Percentiles rank a stretch among this genome's conserved stretches.
Evolutionary conservation across 2,888 invertebrate genomes (phyloP).

Genomic region (Ophioninae sp.): DNA sequence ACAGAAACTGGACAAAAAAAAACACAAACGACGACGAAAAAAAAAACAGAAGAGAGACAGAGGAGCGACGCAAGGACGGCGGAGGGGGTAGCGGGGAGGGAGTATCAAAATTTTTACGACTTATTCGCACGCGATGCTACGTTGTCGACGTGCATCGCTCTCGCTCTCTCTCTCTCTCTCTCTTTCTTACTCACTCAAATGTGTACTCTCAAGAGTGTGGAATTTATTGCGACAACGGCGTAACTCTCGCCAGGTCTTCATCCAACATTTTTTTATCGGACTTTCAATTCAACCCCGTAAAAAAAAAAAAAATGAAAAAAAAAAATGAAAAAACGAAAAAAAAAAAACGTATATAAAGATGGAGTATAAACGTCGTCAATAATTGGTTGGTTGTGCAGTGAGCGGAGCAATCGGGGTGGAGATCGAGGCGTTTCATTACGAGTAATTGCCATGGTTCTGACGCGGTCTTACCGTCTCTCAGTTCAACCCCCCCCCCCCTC

Average conservation of each 20-base stretch:
- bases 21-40: constrained; percentile 14
- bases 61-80: constrained; percentile 40
- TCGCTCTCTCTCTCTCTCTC: constrained; percentile 4
- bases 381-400: constrained; percentile 51
- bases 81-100: constrained; percentile 43
- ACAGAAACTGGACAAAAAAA: constrained; percentile 39
- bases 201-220: neutral
- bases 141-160: constrained; percentile 53
- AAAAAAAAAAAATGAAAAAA: constrained; percentile 29
- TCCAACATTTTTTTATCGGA: constrained; percentile 56
- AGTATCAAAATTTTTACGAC: constrained; percentile 67
- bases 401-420: constrained; percentile 64
- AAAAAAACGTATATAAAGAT: constrained; percentile 25
- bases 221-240: constrained; percentile 30
- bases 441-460: constrained; percentile 78
- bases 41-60: constrained; percentile 21
- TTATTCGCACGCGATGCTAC: constrained; percentile 76
- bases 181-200: constrained; percentile 32
- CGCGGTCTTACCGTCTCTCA: constrained; percentile 73
- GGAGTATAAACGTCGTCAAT: constrained; percentile 74
- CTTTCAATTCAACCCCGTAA: constrained; percentile 64
- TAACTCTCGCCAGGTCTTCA: constrained; percentile 16
- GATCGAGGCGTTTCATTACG: constrained; percentile 79
- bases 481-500: constrained; percentile 66
- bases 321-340: neutral